A percentile compares a stretch with the other conserved stretches of the same genome.
Evolutionary conservation across 2,113 vertebrate genomes (phyloP).

Genomic region (Aspidoscelis tigris): DNA sequence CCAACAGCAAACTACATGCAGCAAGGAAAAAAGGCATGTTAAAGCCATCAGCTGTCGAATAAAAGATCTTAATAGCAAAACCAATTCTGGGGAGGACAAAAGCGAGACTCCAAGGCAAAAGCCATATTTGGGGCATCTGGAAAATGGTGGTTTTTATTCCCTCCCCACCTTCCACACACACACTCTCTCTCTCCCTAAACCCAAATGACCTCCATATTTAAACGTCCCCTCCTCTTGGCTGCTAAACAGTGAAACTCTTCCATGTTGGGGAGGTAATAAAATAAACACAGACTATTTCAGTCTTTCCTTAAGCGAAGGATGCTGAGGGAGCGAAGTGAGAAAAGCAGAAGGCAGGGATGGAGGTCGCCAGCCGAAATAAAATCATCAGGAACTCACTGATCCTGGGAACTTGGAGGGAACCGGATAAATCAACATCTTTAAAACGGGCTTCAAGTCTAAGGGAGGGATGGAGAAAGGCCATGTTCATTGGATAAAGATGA

Average conservation of each 20-base stretch:
- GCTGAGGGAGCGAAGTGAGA: conserved; percentile 62
- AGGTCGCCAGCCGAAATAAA: conserved; percentile 43
- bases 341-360: conserved; percentile 53
- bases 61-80: conserved; percentile 77
- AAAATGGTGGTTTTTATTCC: conserved; percentile 28
- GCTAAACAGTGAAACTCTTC: conserved; percentile 65
- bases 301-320: conserved; percentile 33
- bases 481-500: background rate
- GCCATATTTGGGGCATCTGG: conserved; percentile 14
- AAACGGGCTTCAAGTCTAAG: background rate
- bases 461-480: background rate
- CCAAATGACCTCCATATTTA: conserved; percentile 26
- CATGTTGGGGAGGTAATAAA: conserved; percentile 62
- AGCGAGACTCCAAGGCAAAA: conserved; percentile 54
- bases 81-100: conserved; percentile 69
- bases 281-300: conserved; percentile 64
- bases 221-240: conserved; percentile 54
- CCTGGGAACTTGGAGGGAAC: conserved; percentile 40
- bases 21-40: conserved; percentile 67
- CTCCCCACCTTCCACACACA: background rate
- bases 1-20: background rate
- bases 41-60: conserved; percentile 70
- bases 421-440: conserved; percentile 33
- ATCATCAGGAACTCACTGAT: conserved; percentile 54
- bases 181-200: background rate